A percentile compares a stretch with the other conserved stretches of the same genome.
phyloP scores from a whole-genome alignment of 2,113 vertebrate species.

The Etia nguti region DNA sequence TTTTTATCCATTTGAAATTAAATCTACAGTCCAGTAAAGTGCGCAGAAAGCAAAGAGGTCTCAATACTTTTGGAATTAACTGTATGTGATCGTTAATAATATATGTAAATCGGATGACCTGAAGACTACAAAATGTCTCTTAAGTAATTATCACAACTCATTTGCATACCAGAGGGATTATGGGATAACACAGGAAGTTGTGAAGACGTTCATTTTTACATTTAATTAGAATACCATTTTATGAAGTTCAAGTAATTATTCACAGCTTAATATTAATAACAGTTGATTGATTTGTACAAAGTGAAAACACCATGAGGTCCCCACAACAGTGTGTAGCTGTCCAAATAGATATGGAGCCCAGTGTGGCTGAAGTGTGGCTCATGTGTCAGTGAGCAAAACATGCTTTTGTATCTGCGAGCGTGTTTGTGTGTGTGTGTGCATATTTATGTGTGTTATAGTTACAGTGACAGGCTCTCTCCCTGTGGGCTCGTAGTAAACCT shows the following conservation, averaged over 20 bases:
- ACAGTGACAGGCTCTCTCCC: constrained; percentile 69
- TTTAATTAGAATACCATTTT: neutral
- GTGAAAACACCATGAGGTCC: neutral
- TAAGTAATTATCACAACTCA: neutral
- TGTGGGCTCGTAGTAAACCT: constrained; percentile 69
- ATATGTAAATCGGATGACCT: neutral
- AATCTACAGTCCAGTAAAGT: neutral
- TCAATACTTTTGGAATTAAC: neutral
- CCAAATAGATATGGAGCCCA: neutral
- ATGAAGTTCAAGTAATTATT: neutral
- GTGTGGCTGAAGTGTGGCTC: neutral
- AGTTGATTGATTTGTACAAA: neutral
- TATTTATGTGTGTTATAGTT: constrained; percentile 2
- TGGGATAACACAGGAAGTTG: neutral
- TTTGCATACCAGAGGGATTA: neutral
- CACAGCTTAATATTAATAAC: neutral
- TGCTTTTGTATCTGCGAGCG: neutral
- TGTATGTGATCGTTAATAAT: neutral
- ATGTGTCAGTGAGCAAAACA: neutral
- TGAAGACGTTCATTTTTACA: neutral
- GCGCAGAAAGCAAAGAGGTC: neutral
- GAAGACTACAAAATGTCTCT: neutral
- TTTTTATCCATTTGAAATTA: neutral
- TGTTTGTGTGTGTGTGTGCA: neutral
- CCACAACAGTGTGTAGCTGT: neutral